Evolutionary conservation across 2,113 vertebrate species (phyloP), one percentile per base, ranked within the genome.

Genomic region (Sander vitreus): DNA sequence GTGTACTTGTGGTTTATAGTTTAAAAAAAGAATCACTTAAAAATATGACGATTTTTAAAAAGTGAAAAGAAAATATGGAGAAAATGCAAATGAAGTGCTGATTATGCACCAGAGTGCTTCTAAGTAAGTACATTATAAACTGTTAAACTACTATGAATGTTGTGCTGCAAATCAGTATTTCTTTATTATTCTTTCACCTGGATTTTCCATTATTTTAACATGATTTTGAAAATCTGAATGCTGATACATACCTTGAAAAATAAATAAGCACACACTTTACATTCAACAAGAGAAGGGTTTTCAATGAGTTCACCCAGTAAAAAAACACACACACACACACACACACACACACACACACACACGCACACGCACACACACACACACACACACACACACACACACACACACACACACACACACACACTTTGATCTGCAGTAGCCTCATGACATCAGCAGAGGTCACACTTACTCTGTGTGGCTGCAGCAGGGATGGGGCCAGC

Each of bases 401-500:
- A 72, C 53, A 50, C 43, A 39, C 23, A 10, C 51, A 21, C 30
- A 12, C 47, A 14, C n/a, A 23, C 47, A 3, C 53, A 2, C 36
- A 0, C 39, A n/a, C 60, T 82, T 86, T 85, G 73, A 84, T 73
- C 19, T 91, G 93, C 45, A 93, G 86, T 94, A 81, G 78, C 87
- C 64, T 30, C 0, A 1, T 80, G 75, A 78, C 50, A 18, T 90
- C 93, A 91, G 90, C 63, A 94, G 93, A 91, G 90, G 92, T 91
- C 91, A 87, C 43, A 91, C 95, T 96, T 93, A 95, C 95, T 77
- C 92, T 95, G 93, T 60, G 73, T 81, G 76, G 82, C 83, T n/a
- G 73, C 51, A 65, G 83, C 19, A 64, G 92, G 91, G 16, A 91
- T 43, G 4, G 76, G 66, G 2, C 68, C 85, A 6, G 85, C 91